Conservation (phyloP, 2,888 invertebrate genomes). For the Anaspis maculata region DNA sequence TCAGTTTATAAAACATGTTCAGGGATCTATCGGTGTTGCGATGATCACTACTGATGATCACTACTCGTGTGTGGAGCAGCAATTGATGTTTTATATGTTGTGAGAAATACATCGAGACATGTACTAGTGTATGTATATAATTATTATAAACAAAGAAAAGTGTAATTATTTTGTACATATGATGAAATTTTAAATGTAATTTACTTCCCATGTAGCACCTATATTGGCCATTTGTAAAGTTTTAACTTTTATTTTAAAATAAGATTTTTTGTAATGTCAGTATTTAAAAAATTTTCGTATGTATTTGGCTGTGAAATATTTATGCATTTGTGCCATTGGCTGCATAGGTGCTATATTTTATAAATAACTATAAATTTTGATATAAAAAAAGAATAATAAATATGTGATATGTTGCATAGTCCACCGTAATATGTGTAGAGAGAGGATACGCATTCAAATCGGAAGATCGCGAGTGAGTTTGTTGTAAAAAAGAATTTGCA, state of each 20-base stretch:
- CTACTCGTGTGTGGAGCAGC: too few species aligned
- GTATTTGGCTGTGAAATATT: conserved; percentile 42
- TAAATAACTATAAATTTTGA: conserved; percentile 24
- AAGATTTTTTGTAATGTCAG: conserved; percentile 35
- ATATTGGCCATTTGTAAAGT: conserved; percentile 30
- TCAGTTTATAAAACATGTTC: too few species aligned
- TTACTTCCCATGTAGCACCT: conserved; percentile 34
- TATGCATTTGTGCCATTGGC: conserved; percentile 43
- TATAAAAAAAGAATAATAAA: conserved; percentile 26
- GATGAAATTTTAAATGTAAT: conserved; percentile 5
- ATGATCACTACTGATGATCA: too few species aligned
- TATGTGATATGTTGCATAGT: conserved; percentile 35
- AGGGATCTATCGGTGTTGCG: too few species aligned
- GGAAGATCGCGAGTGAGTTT: background rate
- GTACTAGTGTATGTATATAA: too few species aligned
- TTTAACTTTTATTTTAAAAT: conserved; percentile 27
- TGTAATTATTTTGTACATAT: background rate
- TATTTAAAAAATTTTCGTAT: conserved; percentile 37
- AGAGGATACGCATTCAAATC: background rate
- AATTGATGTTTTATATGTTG: too few species aligned
- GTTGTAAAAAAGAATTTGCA: too few species aligned
- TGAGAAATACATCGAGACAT: too few species aligned
- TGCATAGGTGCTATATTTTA: conserved; percentile 35
- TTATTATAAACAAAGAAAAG: too few species aligned
- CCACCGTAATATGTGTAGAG: conserved; percentile 16